phyloP scores from a whole-genome alignment of 1,140 invertebrate genomes.

The Acromyrmex echinatior region DNA sequence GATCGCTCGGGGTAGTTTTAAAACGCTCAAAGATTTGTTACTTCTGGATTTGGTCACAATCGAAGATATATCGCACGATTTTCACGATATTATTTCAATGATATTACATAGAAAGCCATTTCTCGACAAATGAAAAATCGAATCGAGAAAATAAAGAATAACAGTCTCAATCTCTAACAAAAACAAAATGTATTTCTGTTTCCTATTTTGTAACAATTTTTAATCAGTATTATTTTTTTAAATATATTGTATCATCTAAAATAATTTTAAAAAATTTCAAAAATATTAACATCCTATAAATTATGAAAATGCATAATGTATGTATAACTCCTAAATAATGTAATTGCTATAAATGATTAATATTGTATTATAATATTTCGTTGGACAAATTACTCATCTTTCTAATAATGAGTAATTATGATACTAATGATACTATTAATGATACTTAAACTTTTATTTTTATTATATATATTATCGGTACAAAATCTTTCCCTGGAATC shows the following conservation, averaged over 20 bases:
- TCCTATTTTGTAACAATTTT: not conserved
- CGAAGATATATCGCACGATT: not conserved
- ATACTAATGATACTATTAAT: not conserved
- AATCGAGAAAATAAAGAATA: conserved; percentile 2
- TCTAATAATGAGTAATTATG: not conserved
- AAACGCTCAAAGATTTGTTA: conserved; percentile 12
- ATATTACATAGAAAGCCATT: conserved; percentile 38
- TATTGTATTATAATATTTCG: not conserved
- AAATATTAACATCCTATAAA: not conserved
- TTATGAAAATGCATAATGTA: too few species aligned
- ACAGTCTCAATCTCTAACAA: not conserved
- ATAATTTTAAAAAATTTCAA: not conserved
- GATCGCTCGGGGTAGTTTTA: conserved; percentile 3
- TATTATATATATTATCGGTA: not conserved
- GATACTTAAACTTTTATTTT: not conserved
- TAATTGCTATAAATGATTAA: not conserved
- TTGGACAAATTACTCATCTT: not conserved
- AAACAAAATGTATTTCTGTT: not conserved
- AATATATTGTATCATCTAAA: not conserved
- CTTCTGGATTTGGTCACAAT: conserved; percentile 35
- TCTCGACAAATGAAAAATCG: not conserved
- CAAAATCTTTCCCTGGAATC: conserved; percentile 8
- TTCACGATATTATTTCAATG: conserved; percentile 28
- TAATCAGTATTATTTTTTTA: not conserved
- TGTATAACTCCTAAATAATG: not conserved